Evolutionary conservation across 2,797 vertebrate genomes (phyloP), one percentile per base, ranked within the genome.

Genomic region (Sebastes hubbsi): DNA sequence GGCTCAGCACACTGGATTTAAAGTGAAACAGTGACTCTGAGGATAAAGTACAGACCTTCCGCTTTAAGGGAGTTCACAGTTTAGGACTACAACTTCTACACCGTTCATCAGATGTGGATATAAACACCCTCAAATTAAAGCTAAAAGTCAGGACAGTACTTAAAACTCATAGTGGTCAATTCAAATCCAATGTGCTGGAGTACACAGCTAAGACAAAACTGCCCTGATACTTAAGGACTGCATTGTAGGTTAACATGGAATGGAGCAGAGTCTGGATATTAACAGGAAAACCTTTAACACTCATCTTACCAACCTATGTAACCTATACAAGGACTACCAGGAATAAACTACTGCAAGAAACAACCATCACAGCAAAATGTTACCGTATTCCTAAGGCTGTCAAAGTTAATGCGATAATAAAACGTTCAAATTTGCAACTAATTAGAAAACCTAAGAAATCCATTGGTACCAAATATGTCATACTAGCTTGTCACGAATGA

Each of bases 21-120:
- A 69, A 86, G 76, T 69, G 46, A 85, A 78, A 76, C 22, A 72
- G 22, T 67, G 22, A 56, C 32, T 24, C 10, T 9, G 46, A 71
- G 71, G 71, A 69, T 72, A 58, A 75, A 81, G 22, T 9, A 20
- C 20, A 36, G 73, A 81, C 64, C 68, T 71, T 83, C 38, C 54
- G 64, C 49, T 70, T 66, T n/a, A 71, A 36, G 12, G 46, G 25
- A 58, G 6, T 71, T 70, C 32, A 49, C 63, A 30, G 24, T 68
- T 80, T 54, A 69, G 24, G 72, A 22, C 36, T 29, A 20, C 30
- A 62, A 4, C 7, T 16, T 75, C 8, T 38, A 18, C 32, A 34
- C 24, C 18, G 11, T 24, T 42, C n/a, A 72, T 59, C 29, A 9
- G 20, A 59, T 32, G 25, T 24, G 30, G 25, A 18, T 59, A 12